phyloP scores from a whole-genome alignment of 2,113 vertebrate species.

The Theristicus caerulescens region DNA sequence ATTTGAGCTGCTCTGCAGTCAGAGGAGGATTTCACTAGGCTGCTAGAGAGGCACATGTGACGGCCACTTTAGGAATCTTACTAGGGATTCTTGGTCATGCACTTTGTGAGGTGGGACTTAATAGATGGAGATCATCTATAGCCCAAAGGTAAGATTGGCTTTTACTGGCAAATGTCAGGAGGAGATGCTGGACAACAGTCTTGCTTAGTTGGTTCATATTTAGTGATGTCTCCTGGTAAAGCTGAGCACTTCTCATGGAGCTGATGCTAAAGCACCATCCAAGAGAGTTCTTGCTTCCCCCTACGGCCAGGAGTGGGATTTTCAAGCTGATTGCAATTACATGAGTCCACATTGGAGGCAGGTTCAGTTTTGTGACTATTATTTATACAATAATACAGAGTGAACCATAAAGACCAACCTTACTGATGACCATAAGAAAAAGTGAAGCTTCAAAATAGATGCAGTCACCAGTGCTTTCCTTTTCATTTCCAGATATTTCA shows the following conservation, averaged over 20 bases:
- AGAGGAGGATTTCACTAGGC: neutral
- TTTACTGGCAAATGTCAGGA: neutral
- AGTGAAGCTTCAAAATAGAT: neutral
- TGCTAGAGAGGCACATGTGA: neutral
- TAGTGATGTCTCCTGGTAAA: neutral
- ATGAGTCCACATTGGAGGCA: neutral
- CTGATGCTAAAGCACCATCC: neutral
- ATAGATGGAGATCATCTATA: neutral
- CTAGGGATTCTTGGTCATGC: neutral
- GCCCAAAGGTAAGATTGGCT: neutral
- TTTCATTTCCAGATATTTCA: neutral
- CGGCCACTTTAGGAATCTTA: neutral
- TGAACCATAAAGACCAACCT: neutral
- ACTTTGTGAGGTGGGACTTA: neutral
- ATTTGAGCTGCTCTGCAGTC: neutral
- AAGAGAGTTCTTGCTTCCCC: neutral
- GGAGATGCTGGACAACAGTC: neutral
- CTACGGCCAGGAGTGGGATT: neutral
- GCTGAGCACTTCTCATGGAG: neutral
- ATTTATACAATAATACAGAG: neutral
- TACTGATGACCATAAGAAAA: neutral
- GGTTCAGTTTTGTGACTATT: neutral
- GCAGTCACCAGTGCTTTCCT: neutral
- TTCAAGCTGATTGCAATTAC: neutral
- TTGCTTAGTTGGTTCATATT: neutral